A percentile compares a stretch with the other conserved stretches of the same genome.
Conservation (phyloP, 1,140 invertebrate species). For the Trypoxylus dichotomus region DNA sequence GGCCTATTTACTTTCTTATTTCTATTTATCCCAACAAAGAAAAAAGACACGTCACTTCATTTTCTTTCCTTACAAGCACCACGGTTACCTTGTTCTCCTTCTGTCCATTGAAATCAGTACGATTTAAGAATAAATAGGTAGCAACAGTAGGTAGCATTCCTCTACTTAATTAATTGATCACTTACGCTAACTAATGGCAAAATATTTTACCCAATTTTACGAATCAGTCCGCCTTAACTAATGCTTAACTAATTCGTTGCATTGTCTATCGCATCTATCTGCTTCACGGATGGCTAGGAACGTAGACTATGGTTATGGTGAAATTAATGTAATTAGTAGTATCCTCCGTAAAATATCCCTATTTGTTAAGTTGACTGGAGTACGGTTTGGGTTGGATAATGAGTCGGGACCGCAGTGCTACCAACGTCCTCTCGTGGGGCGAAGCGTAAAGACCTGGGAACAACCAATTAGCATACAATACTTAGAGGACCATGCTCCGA, state of each 20-base stretch:
- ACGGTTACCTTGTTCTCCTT: no score
- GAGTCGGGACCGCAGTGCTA: constrained; percentile 34
- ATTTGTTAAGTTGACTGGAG: constrained; percentile 32
- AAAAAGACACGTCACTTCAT: no score
- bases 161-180: background rate
- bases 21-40: no score
- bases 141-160: no score
- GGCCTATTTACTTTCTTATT: no score
- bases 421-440: constrained; percentile 30
- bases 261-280: constrained; percentile 15
- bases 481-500: constrained; percentile 33
- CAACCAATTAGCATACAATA: constrained; percentile 36
- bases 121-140: no score
- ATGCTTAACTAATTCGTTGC: background rate
- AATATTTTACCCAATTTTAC: background rate
- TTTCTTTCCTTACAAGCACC: no score
- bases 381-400: constrained; percentile 33
- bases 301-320: constrained; percentile 32
- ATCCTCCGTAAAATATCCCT: constrained; percentile 35
- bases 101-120: no score
- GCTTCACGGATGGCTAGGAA: background rate
- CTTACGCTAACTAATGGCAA: background rate
- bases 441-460: constrained; percentile 33
- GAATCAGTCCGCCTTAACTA: background rate
- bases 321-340: constrained; percentile 38